Evolutionary conservation across 2,888 invertebrate genomes (phyloP), one percentile per base, ranked within the genome.

Genomic region (Noctua fimbriata): DNA sequence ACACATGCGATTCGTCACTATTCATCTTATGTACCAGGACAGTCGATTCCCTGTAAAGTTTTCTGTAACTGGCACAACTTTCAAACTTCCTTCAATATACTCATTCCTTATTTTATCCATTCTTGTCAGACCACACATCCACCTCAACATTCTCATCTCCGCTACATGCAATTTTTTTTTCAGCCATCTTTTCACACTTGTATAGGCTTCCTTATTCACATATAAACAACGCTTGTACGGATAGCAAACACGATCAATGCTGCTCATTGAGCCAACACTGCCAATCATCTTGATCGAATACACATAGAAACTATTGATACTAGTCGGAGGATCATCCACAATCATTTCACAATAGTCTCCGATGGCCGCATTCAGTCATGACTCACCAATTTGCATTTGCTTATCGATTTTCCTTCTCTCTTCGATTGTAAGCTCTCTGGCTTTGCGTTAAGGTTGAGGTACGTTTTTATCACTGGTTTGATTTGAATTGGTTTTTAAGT

Each of bases 261-360:
- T n/a, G 18, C 49, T 55, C 67, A 79, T 69, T 79, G 71, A 76
- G 60, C 79, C 73, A 83, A 84, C 76, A 87, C 49, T 55, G 71
- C 71, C 87, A 76, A 83, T 87, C 79, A 79, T 87, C 79, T 83
- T 71, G 67, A 87, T 85, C 63, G 80, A 87, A 85, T 79, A 74
- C 52, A 76, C 44, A 79, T 55, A 83, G 65, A 75, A 76, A 76
- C 65, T 76, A 86, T 84, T 78, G 78, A 78, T 78, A 73, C 66
- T 72, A 71, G 66, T 87, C 44, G 2, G 2, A 58, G 63, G 52
- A 74, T 67, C 78, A 73, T 86, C 71, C n/a, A 82, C 66, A 77
- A 84, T 80, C 66, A 77, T 87, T 83, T 73, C 81, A 80, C 85
- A 87, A 84, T 77, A 47, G 77, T 63, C 67, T 63, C 24, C 66